phyloP scores from a whole-genome alignment of 2,888 invertebrate species.

The Tetheella fluctuosa region DNA sequence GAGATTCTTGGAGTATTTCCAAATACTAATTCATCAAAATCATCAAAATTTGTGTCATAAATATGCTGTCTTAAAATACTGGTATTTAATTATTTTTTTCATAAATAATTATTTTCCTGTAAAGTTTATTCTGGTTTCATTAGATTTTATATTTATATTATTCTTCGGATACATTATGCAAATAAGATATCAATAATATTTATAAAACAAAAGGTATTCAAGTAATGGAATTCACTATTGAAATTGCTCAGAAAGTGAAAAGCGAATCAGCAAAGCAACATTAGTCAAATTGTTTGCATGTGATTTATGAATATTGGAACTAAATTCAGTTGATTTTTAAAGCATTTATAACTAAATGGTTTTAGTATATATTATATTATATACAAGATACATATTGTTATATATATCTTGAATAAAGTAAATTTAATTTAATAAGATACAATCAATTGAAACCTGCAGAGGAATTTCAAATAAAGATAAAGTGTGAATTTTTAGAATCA shows the following conservation, averaged over 20 bases:
- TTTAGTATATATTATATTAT: background rate
- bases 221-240: conserved; percentile 21
- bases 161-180: conserved; percentile 20
- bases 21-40: too few species aligned
- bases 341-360: background rate
- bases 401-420: too few species aligned
- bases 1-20: too few species aligned
- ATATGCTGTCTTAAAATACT: too few species aligned
- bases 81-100: too few species aligned
- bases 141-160: background rate
- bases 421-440: too few species aligned
- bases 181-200: conserved; percentile 20
- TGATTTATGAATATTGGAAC: conserved; percentile 54
- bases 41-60: too few species aligned
- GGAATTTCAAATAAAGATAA: background rate
- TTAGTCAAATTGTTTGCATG: conserved; percentile 47
- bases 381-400: too few species aligned
- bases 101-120: too few species aligned
- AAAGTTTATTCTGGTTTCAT: too few species aligned
- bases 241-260: conserved; percentile 28
- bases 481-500: too few species aligned
- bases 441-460: background rate
- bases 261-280: conserved; percentile 36
- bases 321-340: conserved; percentile 29
- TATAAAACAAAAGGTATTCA: conserved; percentile 23